Evolutionary conservation across 2,113 vertebrate genomes (phyloP).

Genomic region (Parus major): DNA sequence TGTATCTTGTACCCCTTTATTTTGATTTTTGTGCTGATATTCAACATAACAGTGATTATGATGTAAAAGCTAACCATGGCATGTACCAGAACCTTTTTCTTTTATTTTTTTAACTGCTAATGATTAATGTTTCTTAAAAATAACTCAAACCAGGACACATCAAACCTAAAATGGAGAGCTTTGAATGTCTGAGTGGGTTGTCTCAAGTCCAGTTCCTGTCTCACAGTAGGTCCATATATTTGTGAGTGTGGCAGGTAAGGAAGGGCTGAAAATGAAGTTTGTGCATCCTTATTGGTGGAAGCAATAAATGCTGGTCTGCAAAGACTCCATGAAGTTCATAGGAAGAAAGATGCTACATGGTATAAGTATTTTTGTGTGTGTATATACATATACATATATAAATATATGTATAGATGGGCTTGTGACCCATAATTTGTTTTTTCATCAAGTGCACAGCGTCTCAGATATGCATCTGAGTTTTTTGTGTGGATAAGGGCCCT

Average conservation of each 20-base stretch:
- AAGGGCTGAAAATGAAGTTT: not conserved
- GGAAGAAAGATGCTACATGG: not conserved
- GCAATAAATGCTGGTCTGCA: not conserved
- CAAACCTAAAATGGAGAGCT: not conserved
- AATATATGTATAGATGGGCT: not conserved
- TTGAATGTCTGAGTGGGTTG: not conserved
- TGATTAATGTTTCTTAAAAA: not conserved
- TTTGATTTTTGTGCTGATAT: not conserved
- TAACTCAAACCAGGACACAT: not conserved
- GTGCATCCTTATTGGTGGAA: not conserved
- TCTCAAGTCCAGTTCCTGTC: not conserved
- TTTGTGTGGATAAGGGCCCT: not conserved
- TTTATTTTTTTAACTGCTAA: not conserved
- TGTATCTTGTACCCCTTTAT: not conserved
- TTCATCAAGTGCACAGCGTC: not conserved
- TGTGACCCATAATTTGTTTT: not conserved
- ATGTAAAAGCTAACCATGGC: not conserved
- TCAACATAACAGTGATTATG: not conserved
- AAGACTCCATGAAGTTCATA: not conserved
- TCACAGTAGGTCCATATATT: fast-evolving
- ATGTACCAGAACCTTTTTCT: not conserved
- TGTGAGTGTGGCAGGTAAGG: not conserved
- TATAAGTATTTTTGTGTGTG: not conserved
- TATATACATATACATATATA: no score
- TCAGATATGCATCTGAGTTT: not conserved